phyloP scores from a whole-genome alignment of 64 coral and sea anemone species.

The Actinia tenebrosa region DNA sequence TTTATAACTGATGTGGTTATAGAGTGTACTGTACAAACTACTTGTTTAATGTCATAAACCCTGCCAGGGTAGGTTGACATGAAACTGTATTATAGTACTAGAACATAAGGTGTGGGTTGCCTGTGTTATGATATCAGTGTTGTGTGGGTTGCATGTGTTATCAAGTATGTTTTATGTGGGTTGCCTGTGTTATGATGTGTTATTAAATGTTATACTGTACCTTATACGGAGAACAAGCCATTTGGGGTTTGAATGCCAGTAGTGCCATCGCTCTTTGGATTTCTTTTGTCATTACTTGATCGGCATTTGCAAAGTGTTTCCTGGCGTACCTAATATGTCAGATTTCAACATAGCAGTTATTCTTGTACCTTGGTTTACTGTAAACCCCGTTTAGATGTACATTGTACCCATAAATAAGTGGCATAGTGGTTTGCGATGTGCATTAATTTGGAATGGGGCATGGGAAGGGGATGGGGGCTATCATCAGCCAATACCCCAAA shows the following conservation, averaged over 20 bases:
- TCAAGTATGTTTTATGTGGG: not conserved
- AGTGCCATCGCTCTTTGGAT: constrained; percentile 90
- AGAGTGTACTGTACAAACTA: too few relatives aligned
- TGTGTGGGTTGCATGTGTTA: not conserved
- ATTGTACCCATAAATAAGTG: too few relatives aligned
- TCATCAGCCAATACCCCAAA: too few relatives aligned
- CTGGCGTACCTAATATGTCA: constrained; percentile 71
- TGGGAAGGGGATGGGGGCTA: too few relatives aligned
- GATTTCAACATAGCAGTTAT: not conserved
- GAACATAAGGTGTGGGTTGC: not conserved
- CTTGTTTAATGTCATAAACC: too few relatives aligned
- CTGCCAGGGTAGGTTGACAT: too few relatives aligned
- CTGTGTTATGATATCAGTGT: not conserved
- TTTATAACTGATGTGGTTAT: too few relatives aligned
- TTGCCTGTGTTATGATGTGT: not conserved
- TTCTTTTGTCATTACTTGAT: constrained; percentile 70
- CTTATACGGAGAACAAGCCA: constrained; percentile 78
- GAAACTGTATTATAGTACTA: not conserved
- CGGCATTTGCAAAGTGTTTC: constrained; percentile 84
- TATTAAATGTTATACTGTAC: constrained; percentile 11
- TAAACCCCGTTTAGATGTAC: too few relatives aligned
- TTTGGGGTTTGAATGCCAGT: constrained; percentile 87
- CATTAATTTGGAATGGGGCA: too few relatives aligned
- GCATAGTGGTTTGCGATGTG: too few relatives aligned
- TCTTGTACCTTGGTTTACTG: too few relatives aligned